phyloP scores from a whole-genome alignment of 2,113 vertebrate genomes.

The Psettodes erumei region DNA sequence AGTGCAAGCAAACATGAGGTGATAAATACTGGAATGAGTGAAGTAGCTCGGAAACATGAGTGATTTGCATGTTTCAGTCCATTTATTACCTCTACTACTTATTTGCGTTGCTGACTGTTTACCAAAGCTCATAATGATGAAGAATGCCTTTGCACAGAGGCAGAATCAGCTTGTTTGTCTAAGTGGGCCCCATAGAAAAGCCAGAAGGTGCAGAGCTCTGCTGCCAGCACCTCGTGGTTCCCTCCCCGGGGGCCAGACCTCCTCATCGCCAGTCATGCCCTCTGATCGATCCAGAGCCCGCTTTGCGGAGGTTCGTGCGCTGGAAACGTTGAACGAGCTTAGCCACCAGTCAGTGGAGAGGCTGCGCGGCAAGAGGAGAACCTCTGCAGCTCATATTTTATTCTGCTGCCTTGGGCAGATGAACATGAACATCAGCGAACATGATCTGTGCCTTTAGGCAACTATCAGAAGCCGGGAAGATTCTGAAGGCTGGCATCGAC shows the following conservation, averaged over 20 bases:
- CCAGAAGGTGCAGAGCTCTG: not conserved
- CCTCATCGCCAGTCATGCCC: not conserved
- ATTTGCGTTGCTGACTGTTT: not conserved
- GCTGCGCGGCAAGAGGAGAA: not conserved
- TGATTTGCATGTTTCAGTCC: not conserved
- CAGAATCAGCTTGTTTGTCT: not conserved
- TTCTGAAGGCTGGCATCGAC: not conserved
- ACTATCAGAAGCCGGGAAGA: conserved; percentile 1
- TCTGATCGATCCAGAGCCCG: not conserved
- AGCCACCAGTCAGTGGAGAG: not conserved
- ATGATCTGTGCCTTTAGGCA: conserved; percentile 39
- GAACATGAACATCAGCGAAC: conserved; percentile 22
- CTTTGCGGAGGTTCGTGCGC: not conserved
- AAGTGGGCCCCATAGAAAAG: not conserved
- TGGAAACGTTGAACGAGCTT: not conserved
- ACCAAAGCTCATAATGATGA: not conserved
- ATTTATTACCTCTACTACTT: not conserved
- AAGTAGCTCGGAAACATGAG: not conserved
- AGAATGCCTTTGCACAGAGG: not conserved
- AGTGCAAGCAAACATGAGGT: too few relatives aligned
- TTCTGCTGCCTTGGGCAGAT: conserved; percentile 33
- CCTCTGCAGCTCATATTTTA: conserved; percentile 7
- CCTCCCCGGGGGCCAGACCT: not conserved
- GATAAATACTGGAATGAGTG: too few relatives aligned
- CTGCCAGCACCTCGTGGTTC: not conserved